Conservation (phyloP, 2,113 vertebrate genomes). For the Aythya baeri region DNA sequence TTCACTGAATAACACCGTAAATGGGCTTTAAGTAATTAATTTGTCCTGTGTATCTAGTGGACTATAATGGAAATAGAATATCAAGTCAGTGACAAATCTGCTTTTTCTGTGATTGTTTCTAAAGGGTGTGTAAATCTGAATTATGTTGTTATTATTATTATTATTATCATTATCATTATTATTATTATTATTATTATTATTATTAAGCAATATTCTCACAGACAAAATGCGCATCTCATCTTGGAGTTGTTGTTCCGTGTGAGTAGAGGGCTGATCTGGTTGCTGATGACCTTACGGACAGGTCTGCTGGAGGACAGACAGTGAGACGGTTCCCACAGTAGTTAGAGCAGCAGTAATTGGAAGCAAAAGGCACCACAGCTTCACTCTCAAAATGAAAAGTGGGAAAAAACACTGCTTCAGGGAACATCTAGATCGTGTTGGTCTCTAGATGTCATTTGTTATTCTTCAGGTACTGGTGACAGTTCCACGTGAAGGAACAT, state of each 20-base stretch:
- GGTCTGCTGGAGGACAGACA: not conserved
- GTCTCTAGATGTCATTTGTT: not conserved
- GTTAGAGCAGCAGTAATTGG: not conserved
- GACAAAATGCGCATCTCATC: not conserved
- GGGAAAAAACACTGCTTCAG: not conserved
- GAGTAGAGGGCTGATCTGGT: not conserved
- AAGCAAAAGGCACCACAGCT: not conserved
- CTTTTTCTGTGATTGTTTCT: not conserved
- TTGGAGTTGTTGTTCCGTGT: not conserved
- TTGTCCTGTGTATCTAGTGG: not conserved
- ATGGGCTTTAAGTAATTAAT: not conserved
- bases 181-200: not conserved
- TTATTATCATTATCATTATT: not conserved
- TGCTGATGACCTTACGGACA: not conserved
- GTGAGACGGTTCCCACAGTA: not conserved
- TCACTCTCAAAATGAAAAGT: not conserved
- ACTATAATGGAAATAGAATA: not conserved
- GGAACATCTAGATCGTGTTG: not conserved
- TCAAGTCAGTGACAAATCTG: not conserved
- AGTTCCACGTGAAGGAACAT: not conserved
- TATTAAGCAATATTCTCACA: not conserved
- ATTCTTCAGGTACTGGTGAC: not conserved
- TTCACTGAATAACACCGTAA: not conserved
- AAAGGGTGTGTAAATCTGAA: not conserved
- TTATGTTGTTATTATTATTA: not conserved